These are phyloP conservation scores for Phallusia fumigata DNA, from an alignment of 23 tunicate species.

Conservation along the genomic window DNA sequence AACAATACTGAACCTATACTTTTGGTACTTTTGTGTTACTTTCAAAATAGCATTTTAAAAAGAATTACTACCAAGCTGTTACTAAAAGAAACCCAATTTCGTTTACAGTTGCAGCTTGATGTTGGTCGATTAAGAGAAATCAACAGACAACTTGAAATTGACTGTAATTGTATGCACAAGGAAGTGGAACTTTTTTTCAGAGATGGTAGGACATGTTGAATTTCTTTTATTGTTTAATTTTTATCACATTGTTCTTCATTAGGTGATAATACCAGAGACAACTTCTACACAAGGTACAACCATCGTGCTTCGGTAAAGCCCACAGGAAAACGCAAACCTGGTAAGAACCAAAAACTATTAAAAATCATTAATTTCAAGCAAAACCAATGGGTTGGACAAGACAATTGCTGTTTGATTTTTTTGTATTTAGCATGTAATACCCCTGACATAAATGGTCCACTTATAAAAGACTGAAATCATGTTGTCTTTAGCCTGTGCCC, in stretches of 20 bases:
- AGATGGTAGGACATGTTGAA: constrained; percentile 38
- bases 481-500: too few relatives aligned
- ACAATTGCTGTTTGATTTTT: constrained; percentile 5
- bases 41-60: too few relatives aligned
- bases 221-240: neutral
- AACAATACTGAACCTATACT: too few relatives aligned
- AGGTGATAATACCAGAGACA: constrained; percentile 71
- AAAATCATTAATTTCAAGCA: too few relatives aligned
- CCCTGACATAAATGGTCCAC: too few relatives aligned
- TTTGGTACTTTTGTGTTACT: too few relatives aligned
- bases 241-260: neutral
- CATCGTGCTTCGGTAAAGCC: constrained; percentile 21
- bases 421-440: too few relatives aligned
- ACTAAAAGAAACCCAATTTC: neutral
- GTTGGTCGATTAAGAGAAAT: constrained; percentile 49
- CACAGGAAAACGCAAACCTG: neutral
- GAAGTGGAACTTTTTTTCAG: constrained; percentile 72
- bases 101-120: constrained; percentile 52
- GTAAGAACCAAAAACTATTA: neutral
- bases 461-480: too few relatives aligned
- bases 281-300: constrained; percentile 58
- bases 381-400: too few relatives aligned
- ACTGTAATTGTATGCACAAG: constrained; percentile 88
- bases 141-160: constrained; percentile 74
- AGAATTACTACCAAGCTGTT: too few relatives aligned